Evolutionary conservation across 2,113 vertebrate species (phyloP), one percentile per base, ranked within the genome.

Genomic region (Rhineura floridana): DNA sequence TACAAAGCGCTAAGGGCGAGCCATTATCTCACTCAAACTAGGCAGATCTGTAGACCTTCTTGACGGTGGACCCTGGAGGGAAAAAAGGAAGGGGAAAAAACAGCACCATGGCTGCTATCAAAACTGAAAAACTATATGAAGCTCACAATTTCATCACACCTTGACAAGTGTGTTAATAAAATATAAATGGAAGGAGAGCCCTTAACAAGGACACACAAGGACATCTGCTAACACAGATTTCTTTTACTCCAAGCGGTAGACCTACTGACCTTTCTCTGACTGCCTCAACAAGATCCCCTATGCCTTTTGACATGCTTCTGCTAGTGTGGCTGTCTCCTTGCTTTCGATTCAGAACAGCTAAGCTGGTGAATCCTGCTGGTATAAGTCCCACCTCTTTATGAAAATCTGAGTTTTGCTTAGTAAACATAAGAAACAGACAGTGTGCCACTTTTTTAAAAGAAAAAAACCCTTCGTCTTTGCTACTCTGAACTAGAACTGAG

Each of bases 11-110:
- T 44, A 25, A 42, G 63, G 25, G 13, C 0, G n/a, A 0, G 81
- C 46, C 46, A 42, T 75, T 86, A 81, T 30, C 1, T 0, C 1
- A 62, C 6, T 84, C 85, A 87, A 0, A 55, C 33, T 81, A 69
- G 80, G 30, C 69, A 65, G n/a, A 73, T 15, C 77, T n/a, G 2
- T 3, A 36, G 55, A 17, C 33, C 0, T 76, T 77, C 88, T 59
- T 87, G 81, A 77, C 73, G 78, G 19, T 1, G 2, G 83, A 72
- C 65, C 93, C 94, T 94, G 42, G 33, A 89, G 48, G 84, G 33
- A 62, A 78, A 85, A 92, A 81, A 69, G 93, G 85, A 79, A 77
- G 93, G 81, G 78, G 67, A 87, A 90, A 50, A 85, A 6, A 30
- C 25, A 36, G 23, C 11, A 15, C 36, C 72, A 33, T 13, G 19